phyloP scores from a whole-genome alignment of 2,797 vertebrate genomes.

The Margarornis squamiger region DNA sequence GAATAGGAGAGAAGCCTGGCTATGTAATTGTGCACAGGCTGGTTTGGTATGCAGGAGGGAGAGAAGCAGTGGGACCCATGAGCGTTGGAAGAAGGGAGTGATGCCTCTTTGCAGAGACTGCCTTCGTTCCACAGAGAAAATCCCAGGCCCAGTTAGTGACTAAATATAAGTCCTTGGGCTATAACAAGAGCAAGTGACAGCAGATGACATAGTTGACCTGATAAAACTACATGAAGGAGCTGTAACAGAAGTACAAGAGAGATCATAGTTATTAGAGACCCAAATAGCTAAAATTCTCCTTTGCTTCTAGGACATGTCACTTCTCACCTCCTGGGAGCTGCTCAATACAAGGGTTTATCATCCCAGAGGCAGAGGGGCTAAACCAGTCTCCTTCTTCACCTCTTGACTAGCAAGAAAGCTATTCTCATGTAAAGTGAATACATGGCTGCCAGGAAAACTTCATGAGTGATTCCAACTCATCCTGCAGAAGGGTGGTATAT shows the following conservation, averaged over 20 bases:
- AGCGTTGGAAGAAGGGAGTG: neutral
- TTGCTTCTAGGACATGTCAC: fast-evolving
- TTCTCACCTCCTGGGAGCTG: neutral
- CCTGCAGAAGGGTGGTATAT: neutral
- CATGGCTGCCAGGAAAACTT: neutral
- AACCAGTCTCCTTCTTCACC: neutral
- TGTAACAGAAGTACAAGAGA: neutral
- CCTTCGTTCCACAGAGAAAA: neutral
- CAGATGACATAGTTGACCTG: neutral
- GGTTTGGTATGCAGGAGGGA: neutral
- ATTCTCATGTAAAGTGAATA: neutral
- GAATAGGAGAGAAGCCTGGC: neutral
- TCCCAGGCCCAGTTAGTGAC: neutral
- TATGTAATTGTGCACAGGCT: neutral
- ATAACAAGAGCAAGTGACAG: neutral
- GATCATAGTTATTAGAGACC: neutral
- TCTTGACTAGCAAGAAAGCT: neutral
- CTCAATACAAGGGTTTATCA: neutral
- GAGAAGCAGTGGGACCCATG: neutral
- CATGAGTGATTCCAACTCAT: neutral
- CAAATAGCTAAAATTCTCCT: neutral
- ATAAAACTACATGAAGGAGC: neutral
- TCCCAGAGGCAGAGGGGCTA: neutral
- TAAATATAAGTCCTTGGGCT: neutral
- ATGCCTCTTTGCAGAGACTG: neutral